Conservation (phyloP, 2,888 invertebrate species). For the Rotaria macrura region DNA sequence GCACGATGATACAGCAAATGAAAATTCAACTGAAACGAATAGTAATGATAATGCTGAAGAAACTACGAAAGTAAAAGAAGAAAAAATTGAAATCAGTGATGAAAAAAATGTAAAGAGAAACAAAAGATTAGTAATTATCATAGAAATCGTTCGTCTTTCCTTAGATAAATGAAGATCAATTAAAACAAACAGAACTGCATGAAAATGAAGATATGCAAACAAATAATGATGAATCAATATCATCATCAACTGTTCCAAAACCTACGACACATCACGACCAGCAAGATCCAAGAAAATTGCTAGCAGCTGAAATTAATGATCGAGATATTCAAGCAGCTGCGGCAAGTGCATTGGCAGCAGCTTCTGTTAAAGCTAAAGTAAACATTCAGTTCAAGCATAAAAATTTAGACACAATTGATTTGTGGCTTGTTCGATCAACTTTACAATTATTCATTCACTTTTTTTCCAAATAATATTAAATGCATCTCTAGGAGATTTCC, state of each 20-base stretch:
- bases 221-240: constrained; percentile 32
- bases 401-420: no score
- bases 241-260: constrained; percentile 14
- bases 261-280: not conserved
- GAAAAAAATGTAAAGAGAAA: not conserved
- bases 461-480: no score
- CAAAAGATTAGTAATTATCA: no score
- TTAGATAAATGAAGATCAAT: not conserved
- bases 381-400: not conserved
- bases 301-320: constrained; percentile 28
- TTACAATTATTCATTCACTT: no score
- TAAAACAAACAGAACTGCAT: constrained; percentile 36
- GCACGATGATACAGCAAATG: constrained; percentile 85
- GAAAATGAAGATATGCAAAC: constrained; percentile 35
- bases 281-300: constrained; percentile 21
- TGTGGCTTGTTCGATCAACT: no score
- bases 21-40: constrained; percentile 57
- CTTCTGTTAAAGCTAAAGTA: constrained; percentile 88
- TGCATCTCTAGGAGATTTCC: no score
- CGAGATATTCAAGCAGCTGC: constrained; percentile 65
- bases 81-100: constrained; percentile 38
- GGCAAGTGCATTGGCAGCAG: constrained; percentile 86
- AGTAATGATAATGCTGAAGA: constrained; percentile 26
- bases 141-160: no score
- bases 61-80: constrained; percentile 35